Conservation (phyloP, 1,140 invertebrate genomes). For the Phymastichus coffea region DNA sequence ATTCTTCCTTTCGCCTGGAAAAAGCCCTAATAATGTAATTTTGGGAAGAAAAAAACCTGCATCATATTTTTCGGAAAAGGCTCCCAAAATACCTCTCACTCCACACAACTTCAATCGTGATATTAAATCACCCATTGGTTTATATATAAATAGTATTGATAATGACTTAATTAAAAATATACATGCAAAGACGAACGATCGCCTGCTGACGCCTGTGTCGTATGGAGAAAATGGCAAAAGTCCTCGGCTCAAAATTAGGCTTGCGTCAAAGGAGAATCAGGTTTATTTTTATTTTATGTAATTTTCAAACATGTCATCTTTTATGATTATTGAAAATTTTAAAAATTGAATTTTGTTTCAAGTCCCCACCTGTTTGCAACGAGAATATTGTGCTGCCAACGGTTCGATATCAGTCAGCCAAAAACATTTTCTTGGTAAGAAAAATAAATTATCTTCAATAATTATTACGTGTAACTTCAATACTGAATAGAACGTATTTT, state of each 20-base stretch:
- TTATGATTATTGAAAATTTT: neutral
- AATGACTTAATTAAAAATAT: slow-evolving; percentile 30
- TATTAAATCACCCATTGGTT: slow-evolving; percentile 31
- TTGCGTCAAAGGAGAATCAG: slow-evolving; percentile 19
- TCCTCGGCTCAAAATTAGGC: slow-evolving; percentile 8
- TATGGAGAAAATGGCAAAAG: neutral
- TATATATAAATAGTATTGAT: slow-evolving; percentile 34
- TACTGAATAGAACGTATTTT: too few species aligned
- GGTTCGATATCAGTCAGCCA: slow-evolving; percentile 18
- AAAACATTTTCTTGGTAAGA: slow-evolving; percentile 13
- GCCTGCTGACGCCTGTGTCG: slow-evolving; percentile 9
- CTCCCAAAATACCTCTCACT: neutral
- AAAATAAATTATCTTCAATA: neutral
- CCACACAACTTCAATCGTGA: slow-evolving; percentile 21
- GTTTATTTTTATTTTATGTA: neutral
- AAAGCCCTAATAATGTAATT: neutral
- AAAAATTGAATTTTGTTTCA: neutral
- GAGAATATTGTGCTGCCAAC: slow-evolving; percentile 14
- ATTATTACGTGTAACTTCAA: too few species aligned
- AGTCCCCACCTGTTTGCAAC: neutral
- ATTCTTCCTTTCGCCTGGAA: slow-evolving; percentile 33
- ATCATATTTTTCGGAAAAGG: slow-evolving; percentile 26
- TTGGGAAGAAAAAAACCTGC: slow-evolving; percentile 21
- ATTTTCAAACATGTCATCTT: too few species aligned
- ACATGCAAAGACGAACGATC: slow-evolving; percentile 19